These are phyloP conservation scores for Stenichneumon culpator DNA, from an alignment of 2,888 invertebrate genomes.

Conservation along the genomic window DNA sequence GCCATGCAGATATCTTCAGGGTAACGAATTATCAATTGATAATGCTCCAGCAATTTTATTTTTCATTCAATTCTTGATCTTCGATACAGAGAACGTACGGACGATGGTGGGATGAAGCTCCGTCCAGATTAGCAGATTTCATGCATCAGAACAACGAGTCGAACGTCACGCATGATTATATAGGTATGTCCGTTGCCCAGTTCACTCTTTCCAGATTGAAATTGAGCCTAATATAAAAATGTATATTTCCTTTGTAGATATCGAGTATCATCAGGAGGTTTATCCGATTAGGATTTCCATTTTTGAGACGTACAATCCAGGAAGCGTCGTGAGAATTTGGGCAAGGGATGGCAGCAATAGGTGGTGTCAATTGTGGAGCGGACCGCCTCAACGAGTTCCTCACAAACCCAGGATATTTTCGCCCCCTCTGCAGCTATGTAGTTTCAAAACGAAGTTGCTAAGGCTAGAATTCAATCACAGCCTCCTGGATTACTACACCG, in stretches of 20 bases:
- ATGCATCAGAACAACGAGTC: slow-evolving; percentile 90
- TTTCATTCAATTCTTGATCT: slow-evolving; percentile 4
- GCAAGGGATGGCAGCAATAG: slow-evolving; percentile 86
- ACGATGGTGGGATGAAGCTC: slow-evolving; percentile 93
- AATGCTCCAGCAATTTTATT: background rate
- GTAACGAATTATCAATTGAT: no score
- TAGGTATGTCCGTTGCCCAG: slow-evolving; percentile 87
- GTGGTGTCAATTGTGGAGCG: slow-evolving; percentile 93
- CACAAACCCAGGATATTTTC: slow-evolving; percentile 91
- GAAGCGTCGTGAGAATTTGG: slow-evolving; percentile 93
- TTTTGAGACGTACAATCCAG: slow-evolving; percentile 95
- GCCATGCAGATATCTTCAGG: no score
- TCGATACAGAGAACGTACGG: slow-evolving; percentile 92
- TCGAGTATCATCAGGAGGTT: slow-evolving; percentile 89
- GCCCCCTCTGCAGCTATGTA: slow-evolving; percentile 86
- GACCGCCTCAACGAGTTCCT: slow-evolving; percentile 88
- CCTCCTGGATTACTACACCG: slow-evolving; percentile 93
- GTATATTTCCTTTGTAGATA: slow-evolving; percentile 84
- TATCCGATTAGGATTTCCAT: slow-evolving; percentile 90
- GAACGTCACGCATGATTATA: slow-evolving; percentile 92
- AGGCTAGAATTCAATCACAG: slow-evolving; percentile 95
- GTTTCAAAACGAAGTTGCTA: slow-evolving; percentile 86
- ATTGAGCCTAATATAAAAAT: background rate
- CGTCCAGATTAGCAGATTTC: slow-evolving; percentile 89
- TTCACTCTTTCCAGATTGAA: background rate